Base-by-base conservation (phyloP, 2,113 vertebrate species). In the Gymnarchus niloticus region DNA sequence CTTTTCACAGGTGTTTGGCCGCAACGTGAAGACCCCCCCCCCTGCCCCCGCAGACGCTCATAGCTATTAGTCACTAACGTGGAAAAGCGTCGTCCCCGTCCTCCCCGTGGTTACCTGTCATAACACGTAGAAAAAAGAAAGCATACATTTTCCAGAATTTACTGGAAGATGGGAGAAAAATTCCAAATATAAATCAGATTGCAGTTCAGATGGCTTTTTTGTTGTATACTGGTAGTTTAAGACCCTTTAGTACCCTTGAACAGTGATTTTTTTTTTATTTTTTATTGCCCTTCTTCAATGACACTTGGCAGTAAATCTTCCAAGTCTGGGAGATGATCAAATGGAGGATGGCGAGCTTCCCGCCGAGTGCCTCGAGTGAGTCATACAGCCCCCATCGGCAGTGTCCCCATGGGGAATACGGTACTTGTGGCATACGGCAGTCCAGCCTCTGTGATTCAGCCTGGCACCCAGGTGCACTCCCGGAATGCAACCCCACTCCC, bases 171-270 rank as follows among this genome's bases (percentile, higher is more conserved):
- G n/a, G 54, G 83, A 77, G 86, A 44, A 86, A 14, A 65, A 33
- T 56, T 52, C 52, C 6, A 54, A 12, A 54, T 54, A 14, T 19
- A 73, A n/a, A 3, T 61, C 19, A 56, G 51, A 89, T 90, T 86
- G 89, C 61, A 84, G 86, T 85, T 85, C 84, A 89, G 87, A 88
- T n/a, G n/a, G n/a, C n/a, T n/a, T n/a, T n/a, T n/a, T n/a, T n/a
- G n/a, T n/a, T n/a, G n/a, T n/a, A n/a, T n/a, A n/a, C n/a, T n/a
- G n/a, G n/a, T n/a, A n/a, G n/a, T n/a, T n/a, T n/a, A n/a, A n/a
- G n/a, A n/a, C n/a, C n/a, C n/a, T n/a, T n/a, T n/a, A n/a, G n/a
- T n/a, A n/a, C n/a, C n/a, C n/a, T n/a, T n/a, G n/a, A n/a, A n/a
- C n/a, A n/a, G n/a, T n/a, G n/a, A n/a, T n/a, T n/a, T n/a, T n/a